A percentile compares a stretch with the other conserved stretches of the same genome.
Evolutionary conservation across 2,797 vertebrate genomes (phyloP).

Genomic region (Cyclura pinguis): DNA sequence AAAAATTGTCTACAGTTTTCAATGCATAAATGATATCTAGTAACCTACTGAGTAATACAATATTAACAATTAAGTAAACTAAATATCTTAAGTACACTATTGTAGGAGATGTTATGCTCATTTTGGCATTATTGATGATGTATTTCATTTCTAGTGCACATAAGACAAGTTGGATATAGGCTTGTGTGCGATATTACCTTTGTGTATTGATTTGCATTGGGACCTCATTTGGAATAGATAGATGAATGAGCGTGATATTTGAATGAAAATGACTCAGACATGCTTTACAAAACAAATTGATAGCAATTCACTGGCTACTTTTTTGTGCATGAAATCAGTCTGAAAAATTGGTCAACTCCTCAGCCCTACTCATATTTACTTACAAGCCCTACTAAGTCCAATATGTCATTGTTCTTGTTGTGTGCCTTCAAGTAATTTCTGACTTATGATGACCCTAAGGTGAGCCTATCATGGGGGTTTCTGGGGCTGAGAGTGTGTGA

Average conservation of each 20-base stretch:
- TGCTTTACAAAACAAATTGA: too few species aligned
- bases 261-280: not conserved
- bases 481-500: too few species aligned
- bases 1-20: not conserved
- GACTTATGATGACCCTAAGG: too few species aligned
- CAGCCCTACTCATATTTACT: not conserved
- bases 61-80: too few species aligned
- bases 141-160: constrained; percentile 40
- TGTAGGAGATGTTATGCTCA: too few species aligned
- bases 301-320: not conserved
- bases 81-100: too few species aligned
- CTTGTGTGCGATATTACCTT: constrained; percentile 42
- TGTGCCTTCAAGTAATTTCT: too few species aligned
- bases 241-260: not conserved
- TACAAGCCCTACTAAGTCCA: not conserved
- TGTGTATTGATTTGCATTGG: constrained; percentile 35
- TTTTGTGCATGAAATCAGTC: not conserved
- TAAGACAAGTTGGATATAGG: constrained; percentile 15
- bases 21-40: not conserved
- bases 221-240: constrained; percentile 57
- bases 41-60: too few species aligned
- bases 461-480: too few species aligned
- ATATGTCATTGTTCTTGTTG: not conserved
- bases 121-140: not conserved
- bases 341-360: not conserved